Percentiles rank a stretch among this genome's conserved stretches.
phyloP scores from a whole-genome alignment of 2,113 vertebrate species.

The Suncus etruscus region DNA sequence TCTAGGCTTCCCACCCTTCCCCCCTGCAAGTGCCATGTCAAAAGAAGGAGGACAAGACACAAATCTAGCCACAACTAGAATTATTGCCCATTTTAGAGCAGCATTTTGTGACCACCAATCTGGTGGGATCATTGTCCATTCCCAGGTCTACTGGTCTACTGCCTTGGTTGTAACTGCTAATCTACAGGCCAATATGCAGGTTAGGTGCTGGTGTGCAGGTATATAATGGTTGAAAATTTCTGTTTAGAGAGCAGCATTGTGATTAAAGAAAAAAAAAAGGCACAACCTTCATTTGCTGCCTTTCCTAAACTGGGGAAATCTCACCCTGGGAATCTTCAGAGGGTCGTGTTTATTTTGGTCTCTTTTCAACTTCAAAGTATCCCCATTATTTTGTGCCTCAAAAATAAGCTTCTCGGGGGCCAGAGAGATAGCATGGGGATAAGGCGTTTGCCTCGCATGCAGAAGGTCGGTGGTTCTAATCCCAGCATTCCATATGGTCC shows the following conservation, averaged over 20 bases:
- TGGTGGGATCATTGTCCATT: not conserved
- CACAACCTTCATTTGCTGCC: not conserved
- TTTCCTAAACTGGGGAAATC: not conserved
- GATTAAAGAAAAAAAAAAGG: too few species aligned
- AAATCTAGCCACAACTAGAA: not conserved
- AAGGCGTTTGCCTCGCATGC: too few species aligned
- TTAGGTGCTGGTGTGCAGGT: too few species aligned
- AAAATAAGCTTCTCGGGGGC: not conserved
- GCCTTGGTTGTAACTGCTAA: too few species aligned
- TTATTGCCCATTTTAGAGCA: not conserved
- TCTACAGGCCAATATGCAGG: too few species aligned
- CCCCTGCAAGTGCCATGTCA: slow-evolving; percentile 1
- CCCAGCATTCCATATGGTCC: too few species aligned
- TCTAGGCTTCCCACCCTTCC: not conserved
- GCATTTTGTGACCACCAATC: not conserved
- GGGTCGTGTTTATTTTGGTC: not conserved
- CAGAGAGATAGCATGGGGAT: too few species aligned
- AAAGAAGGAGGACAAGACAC: not conserved
- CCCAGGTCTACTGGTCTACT: too few species aligned
- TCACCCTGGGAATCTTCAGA: not conserved
- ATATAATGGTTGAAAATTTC: too few species aligned
- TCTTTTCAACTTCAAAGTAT: not conserved
- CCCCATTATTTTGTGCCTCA: not conserved
- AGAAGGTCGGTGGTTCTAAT: too few species aligned
- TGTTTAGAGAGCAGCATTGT: too few species aligned